phyloP scores from a whole-genome alignment of 2,113 vertebrate species.

The Mus spicilegus region DNA sequence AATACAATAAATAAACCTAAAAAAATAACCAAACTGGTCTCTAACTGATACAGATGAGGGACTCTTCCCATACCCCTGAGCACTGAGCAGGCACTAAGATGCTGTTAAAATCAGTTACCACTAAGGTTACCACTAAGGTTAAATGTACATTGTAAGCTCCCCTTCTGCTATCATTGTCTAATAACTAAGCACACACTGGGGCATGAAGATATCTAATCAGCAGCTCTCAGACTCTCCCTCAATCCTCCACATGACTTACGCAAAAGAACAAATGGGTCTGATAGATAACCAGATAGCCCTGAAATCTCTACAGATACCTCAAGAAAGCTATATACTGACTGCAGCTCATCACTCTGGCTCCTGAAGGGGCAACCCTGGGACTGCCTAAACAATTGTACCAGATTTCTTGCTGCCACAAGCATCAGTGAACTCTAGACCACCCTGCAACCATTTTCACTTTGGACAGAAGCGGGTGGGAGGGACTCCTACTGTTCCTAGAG shows the following conservation, averaged over 20 bases:
- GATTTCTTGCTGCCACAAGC: not conserved
- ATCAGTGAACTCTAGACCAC: not conserved
- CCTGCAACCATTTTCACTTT: not conserved
- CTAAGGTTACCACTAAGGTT: not conserved
- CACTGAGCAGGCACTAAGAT: not conserved
- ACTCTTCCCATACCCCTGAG: not conserved
- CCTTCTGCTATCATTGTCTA: not conserved
- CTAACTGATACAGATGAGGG: not conserved
- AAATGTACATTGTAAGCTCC: no score
- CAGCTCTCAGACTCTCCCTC: not conserved
- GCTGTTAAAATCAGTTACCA: not conserved
- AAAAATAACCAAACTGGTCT: not conserved
- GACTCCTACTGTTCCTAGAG: no score
- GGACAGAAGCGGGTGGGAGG: not conserved
- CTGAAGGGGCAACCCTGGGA: not conserved
- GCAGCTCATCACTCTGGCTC: not conserved
- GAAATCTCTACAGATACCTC: not conserved
- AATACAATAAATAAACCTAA: not conserved
- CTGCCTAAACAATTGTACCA: not conserved
- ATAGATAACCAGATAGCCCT: not conserved
- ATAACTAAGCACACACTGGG: not conserved
- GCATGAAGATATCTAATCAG: not conserved
- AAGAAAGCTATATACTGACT: not conserved
- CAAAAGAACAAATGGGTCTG: not conserved
- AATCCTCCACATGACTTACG: no score